These are phyloP conservation scores for Cheilosia impressa DNA, from an alignment of 2,888 invertebrate genomes.

Conservation along the genomic window DNA sequence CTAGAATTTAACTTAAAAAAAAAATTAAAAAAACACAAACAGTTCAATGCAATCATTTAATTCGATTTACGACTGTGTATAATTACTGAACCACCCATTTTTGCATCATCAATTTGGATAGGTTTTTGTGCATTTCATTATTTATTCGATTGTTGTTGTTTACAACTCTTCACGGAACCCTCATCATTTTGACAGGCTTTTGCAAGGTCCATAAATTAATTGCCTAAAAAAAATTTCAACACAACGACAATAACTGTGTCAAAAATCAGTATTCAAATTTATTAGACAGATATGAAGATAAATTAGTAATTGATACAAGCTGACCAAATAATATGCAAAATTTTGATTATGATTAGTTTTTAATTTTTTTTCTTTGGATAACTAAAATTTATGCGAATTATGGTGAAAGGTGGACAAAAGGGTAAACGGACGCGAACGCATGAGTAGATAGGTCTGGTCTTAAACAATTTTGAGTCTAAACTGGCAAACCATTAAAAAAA, in stretches of 20 bases:
- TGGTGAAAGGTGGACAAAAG: slow-evolving; percentile 27
- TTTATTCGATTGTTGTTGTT: slow-evolving; percentile 2
- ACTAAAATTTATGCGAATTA: slow-evolving; percentile 30
- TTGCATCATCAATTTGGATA: slow-evolving; percentile 47
- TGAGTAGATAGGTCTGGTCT: too few species aligned
- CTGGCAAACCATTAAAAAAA: too few species aligned
- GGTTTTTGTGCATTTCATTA: neutral
- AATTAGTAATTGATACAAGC: slow-evolving; percentile 19
- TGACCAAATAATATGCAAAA: slow-evolving; percentile 24
- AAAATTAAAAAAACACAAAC: neutral
- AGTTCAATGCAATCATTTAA: slow-evolving; percentile 7
- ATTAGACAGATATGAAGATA: slow-evolving; percentile 37
- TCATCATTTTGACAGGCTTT: slow-evolving; percentile 16
- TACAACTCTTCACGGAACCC: slow-evolving; percentile 23
- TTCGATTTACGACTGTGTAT: neutral
- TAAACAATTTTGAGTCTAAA: too few species aligned
- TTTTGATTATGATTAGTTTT: slow-evolving; percentile 35
- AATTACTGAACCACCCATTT: slow-evolving; percentile 17
- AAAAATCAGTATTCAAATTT: slow-evolving; percentile 55
- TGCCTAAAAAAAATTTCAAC: slow-evolving; percentile 7
- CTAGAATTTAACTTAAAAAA: too few species aligned
- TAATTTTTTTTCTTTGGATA: neutral
- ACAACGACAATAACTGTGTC: slow-evolving; percentile 47
- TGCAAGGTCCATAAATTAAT: slow-evolving; percentile 37
- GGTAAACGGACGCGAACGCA: too few species aligned